A percentile compares a stretch with the other conserved stretches of the same genome.
phyloP scores from a whole-genome alignment of 2,113 vertebrate species.

The Saguinus midas region DNA sequence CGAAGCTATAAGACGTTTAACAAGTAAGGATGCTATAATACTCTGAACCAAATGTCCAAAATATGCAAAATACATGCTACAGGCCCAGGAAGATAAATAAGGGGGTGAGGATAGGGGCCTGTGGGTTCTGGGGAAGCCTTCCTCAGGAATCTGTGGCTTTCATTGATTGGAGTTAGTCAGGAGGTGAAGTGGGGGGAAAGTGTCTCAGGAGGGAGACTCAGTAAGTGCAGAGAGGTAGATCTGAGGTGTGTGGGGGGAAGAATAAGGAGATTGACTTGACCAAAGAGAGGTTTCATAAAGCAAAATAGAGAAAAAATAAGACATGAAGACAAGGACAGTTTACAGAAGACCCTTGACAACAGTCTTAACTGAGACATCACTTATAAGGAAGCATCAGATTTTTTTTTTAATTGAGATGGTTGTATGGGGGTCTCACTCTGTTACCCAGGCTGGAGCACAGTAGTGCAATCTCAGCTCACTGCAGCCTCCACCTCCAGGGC shows the following conservation, averaged over 20 bases:
- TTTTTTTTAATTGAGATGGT: too few species aligned
- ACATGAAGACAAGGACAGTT: not conserved
- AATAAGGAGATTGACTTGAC: not conserved
- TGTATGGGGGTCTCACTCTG: too few species aligned
- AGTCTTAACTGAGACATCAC: not conserved
- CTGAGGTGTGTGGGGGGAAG: not conserved
- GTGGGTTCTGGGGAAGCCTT: not conserved
- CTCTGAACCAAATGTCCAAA: not conserved
- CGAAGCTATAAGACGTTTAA: not conserved
- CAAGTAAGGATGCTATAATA: not conserved
- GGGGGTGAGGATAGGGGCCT: not conserved
- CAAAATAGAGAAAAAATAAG: conserved; percentile 8
- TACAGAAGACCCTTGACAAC: not conserved
- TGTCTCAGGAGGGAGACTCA: not conserved
- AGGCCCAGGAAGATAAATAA: not conserved
- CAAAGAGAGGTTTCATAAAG: not conserved
- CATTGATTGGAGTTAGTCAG: not conserved
- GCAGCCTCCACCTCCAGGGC: too few species aligned
- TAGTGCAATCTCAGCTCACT: too few species aligned
- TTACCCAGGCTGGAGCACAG: too few species aligned
- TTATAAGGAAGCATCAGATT: not conserved
- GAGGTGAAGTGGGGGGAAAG: not conserved
- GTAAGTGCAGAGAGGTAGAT: not conserved
- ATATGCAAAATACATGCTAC: not conserved
- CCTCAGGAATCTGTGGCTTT: not conserved